Evolutionary conservation across 1,140 invertebrate genomes (phyloP).

Genomic region (Triops cancriformis): DNA sequence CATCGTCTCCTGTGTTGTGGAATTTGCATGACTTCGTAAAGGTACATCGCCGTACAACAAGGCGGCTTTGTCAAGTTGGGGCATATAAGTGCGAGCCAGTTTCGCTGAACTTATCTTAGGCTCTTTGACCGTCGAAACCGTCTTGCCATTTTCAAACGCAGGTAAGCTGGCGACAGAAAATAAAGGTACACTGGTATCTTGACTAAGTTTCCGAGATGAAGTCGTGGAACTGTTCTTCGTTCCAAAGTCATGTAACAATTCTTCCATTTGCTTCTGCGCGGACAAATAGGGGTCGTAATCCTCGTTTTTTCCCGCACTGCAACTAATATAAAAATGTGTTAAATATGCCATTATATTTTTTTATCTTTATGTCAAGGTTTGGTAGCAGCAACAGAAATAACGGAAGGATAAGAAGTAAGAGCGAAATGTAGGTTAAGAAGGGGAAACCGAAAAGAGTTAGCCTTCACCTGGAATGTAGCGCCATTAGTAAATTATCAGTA

Average conservation of each 20-base stretch:
- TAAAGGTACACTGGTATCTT: constrained; percentile 6
- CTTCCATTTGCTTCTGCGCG: constrained; percentile 28
- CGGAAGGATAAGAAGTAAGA: background rate
- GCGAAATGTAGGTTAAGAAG: background rate
- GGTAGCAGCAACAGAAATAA: background rate
- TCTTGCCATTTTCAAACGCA: background rate
- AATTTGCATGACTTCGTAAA: background rate
- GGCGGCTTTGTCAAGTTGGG: background rate
- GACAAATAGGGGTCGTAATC: constrained; percentile 28
- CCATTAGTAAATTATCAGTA: background rate
- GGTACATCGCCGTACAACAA: background rate
- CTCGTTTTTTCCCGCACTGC: constrained; percentile 19
- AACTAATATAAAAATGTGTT: background rate
- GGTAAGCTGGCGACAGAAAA: background rate
- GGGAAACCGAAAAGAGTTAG: background rate
- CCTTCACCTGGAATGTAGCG: background rate
- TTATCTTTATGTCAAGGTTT: background rate
- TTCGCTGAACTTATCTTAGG: background rate
- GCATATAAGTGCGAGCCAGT: background rate
- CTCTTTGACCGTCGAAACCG: background rate
- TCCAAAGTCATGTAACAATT: constrained; percentile 23
- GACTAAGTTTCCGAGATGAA: background rate
- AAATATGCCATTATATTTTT: background rate
- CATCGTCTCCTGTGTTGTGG: background rate
- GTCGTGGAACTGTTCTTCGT: background rate